phyloP scores from a whole-genome alignment of 1,140 invertebrate genomes.

The Drosophila tani region DNA sequence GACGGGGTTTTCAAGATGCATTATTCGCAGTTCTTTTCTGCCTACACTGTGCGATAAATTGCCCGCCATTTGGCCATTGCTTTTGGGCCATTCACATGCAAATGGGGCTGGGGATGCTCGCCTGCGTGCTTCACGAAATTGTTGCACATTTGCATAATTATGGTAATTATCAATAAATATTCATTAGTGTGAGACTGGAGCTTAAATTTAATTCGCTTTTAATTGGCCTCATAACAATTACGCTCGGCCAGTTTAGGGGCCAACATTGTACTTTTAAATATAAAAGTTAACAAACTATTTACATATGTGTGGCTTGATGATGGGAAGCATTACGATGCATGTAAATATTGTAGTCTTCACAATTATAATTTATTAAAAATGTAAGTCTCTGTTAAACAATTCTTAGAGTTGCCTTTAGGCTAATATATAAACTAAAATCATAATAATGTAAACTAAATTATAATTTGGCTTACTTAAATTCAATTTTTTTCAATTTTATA shows the following conservation, averaged over 20 bases:
- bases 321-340: not conserved
- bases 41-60: slow-evolving; percentile 22
- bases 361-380: not conserved
- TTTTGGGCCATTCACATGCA: slow-evolving; percentile 13
- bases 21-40: not conserved
- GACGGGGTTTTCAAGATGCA: slow-evolving; percentile 22
- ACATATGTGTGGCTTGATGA: not conserved
- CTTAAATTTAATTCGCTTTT: slow-evolving; percentile 77
- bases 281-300: slow-evolving; percentile 16
- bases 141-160: slow-evolving; percentile 79
- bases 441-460: too few species aligned
- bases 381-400: not conserved
- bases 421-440: too few species aligned
- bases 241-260: slow-evolving; percentile 67
- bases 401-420: not conserved
- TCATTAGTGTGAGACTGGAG: slow-evolving; percentile 70
- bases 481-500: too few species aligned
- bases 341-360: not conserved
- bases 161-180: slow-evolving; percentile 80
- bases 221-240: slow-evolving; percentile 76
- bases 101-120: slow-evolving; percentile 25
- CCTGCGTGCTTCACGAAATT: slow-evolving; percentile 49
- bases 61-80: slow-evolving; percentile 4
- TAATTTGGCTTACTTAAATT: too few species aligned
- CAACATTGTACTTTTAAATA: slow-evolving; percentile 41